Conservation (phyloP, 2,797 vertebrate genomes). For the Lepus townsendii region DNA sequence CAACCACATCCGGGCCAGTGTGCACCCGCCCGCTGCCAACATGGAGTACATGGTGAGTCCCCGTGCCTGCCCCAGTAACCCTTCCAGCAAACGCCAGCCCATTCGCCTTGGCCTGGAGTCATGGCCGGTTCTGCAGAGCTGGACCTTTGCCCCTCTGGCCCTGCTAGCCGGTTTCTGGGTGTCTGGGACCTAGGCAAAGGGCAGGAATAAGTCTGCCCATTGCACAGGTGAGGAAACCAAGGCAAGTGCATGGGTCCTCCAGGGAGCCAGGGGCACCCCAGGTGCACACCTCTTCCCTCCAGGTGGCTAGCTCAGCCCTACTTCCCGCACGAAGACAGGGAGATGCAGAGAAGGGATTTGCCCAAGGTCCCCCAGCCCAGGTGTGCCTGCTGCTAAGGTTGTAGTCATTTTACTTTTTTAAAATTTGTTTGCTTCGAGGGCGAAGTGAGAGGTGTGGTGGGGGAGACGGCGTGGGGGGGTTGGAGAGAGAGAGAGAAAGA, state of each 20-base stretch:
- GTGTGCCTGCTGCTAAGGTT: not conserved
- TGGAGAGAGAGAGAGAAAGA: no score
- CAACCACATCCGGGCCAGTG: constrained; percentile 93
- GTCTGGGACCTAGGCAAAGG: not conserved
- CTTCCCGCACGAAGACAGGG: not conserved
- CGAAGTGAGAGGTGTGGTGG: no score
- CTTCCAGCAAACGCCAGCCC: not conserved
- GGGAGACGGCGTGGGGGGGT: no score
- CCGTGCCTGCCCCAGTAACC: not conserved
- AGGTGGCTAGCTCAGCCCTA: not conserved
- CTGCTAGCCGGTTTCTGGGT: not conserved
- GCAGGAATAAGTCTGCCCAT: not conserved
- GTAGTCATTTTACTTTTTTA: no score
- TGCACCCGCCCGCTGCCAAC: constrained; percentile 93
- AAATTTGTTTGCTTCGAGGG: no score
- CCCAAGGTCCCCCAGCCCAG: not conserved
- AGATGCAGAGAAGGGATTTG: not conserved
- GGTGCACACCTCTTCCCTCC: not conserved
- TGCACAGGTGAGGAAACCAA: constrained; percentile 14
- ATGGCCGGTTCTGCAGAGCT: not conserved
- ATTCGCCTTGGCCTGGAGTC: not conserved
- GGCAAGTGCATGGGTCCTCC: not conserved
- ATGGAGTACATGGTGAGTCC: constrained; percentile 97
- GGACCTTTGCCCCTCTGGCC: not conserved
- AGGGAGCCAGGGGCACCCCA: not conserved